These are phyloP conservation scores for Cylloceria caligata DNA, from an alignment of 2,888 invertebrate species.

Conservation along the genomic window DNA sequence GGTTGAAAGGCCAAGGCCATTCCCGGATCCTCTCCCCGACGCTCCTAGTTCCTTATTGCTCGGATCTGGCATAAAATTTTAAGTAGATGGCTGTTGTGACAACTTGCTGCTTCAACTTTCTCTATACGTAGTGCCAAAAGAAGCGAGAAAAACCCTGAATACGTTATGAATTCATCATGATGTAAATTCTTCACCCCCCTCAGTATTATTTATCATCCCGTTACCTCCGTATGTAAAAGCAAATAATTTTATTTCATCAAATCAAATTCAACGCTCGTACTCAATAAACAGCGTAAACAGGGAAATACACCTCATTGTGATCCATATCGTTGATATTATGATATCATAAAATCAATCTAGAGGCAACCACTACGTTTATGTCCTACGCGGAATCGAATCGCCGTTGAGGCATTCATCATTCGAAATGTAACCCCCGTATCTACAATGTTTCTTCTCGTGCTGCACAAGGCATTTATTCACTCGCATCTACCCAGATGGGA, in stretches of 20 bases:
- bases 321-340: neutral
- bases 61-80: constrained; percentile 59
- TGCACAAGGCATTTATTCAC: neutral
- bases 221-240: neutral
- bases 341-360: constrained; percentile 7
- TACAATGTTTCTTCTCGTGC: neutral
- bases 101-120: constrained; percentile 57
- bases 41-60: constrained; percentile 66
- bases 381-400: neutral
- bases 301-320: no score
- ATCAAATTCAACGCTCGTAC: neutral
- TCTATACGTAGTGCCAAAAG: constrained; percentile 54
- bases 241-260: neutral
- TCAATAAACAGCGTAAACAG: neutral
- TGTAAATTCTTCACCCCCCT: constrained; percentile 12
- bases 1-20: constrained; percentile 73
- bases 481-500: no score
- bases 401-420: neutral
- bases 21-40: constrained; percentile 57
- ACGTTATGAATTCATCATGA: constrained; percentile 34
- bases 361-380: neutral
- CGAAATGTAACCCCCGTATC: neutral
- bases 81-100: constrained; percentile 64
- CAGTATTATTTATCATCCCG: neutral
- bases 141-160: constrained; percentile 33